Evolutionary conservation across 2,888 invertebrate species (phyloP).

Genomic region (Sphecodes monilicornis): DNA sequence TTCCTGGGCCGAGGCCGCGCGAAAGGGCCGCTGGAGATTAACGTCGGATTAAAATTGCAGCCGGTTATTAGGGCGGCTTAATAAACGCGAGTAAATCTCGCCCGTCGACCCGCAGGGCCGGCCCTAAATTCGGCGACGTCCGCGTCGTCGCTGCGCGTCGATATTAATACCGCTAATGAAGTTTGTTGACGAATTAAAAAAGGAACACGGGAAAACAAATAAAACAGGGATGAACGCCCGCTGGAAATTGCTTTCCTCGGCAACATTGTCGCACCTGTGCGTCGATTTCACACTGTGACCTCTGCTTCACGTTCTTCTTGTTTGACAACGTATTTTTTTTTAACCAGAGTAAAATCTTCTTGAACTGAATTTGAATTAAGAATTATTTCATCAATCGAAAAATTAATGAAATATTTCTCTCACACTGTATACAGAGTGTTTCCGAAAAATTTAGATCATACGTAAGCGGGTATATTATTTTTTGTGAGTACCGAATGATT

Average conservation of each 20-base stretch:
- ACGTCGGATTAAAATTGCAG: constrained; percentile 81
- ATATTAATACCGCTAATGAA: constrained; percentile 57
- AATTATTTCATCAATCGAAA: constrained; percentile 8
- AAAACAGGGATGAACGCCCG: background rate
- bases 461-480: background rate
- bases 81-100: constrained; percentile 79
- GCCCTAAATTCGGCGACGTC: constrained; percentile 55
- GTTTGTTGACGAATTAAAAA: constrained; percentile 46
- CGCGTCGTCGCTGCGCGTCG: constrained; percentile 44
- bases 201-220: background rate
- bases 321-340: background rate
- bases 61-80: constrained; percentile 80
- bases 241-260: background rate
- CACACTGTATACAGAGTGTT: background rate
- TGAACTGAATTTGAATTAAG: background rate
- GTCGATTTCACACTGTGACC: background rate
- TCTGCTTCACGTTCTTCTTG: background rate
- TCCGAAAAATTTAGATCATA: too few species aligned
- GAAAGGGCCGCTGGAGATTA: constrained; percentile 75
- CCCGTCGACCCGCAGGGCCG: constrained; percentile 59
- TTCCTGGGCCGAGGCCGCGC: constrained; percentile 61
- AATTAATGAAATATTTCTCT: background rate
- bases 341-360: background rate
- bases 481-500: background rate
- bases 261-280: background rate